phyloP scores from a whole-genome alignment of 2,888 invertebrate genomes.

The Eupelmus urozonus region DNA sequence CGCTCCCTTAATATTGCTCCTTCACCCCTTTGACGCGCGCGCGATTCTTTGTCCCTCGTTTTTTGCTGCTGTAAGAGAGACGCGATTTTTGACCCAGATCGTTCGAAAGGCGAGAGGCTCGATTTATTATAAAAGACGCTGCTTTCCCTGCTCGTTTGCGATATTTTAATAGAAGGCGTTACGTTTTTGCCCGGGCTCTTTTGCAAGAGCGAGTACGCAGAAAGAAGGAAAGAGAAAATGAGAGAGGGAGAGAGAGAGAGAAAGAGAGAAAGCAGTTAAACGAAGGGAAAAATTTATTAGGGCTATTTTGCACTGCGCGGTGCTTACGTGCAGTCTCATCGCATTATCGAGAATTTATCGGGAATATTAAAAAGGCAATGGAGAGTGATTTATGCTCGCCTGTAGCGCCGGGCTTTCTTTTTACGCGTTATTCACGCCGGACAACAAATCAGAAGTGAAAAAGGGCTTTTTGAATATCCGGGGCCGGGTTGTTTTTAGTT shows the following conservation, averaged over 20 bases:
- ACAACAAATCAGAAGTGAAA: neutral
- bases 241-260: too few species aligned
- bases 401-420: neutral
- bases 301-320: neutral
- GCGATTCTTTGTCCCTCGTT: neutral
- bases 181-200: too few species aligned
- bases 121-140: neutral
- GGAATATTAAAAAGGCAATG: slow-evolving; percentile 21
- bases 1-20: neutral
- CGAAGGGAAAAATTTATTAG: slow-evolving; percentile 29
- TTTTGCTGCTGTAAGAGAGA: neutral
- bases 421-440: neutral
- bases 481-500: too few species aligned
- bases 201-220: too few species aligned
- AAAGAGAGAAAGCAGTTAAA: neutral
- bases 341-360: slow-evolving; percentile 43
- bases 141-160: neutral
- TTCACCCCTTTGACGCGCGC: neutral
- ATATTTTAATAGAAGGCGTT: too few species aligned
- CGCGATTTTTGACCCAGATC: neutral
- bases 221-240: too few species aligned
- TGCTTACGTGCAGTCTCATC: slow-evolving; percentile 33
- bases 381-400: neutral
- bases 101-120: neutral
- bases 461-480: neutral